Base-by-base conservation (phyloP, 2,797 vertebrate genomes). In the Scarus forsteni region DNA sequence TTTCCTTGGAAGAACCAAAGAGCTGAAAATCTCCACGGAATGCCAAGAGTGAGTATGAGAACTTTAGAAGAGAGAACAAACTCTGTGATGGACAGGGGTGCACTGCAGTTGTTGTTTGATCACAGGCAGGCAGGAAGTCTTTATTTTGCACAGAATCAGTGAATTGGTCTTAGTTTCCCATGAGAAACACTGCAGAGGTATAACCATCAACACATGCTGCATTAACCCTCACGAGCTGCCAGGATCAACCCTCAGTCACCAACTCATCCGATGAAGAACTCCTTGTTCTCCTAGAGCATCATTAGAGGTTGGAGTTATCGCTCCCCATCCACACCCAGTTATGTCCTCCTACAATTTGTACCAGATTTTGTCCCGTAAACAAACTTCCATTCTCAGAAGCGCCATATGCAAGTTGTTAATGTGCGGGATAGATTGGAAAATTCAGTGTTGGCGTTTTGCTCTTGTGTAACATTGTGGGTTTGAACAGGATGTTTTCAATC, bases 21-120 rank as follows among this genome's bases (percentile, higher is more conserved):
- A 99, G 83, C 90, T 99, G 85, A 99, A 99, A 92, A 96, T 99
- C 84, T 99, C 98, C 0, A 97, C 97, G 73, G 97, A 99, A 96
- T 99, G 98, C 89, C 96, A 99, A 91, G 98, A 99, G 98, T 99
- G 93, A 97, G 97, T 95, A 85, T 82, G 77, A 77, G 57, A 80
- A 65, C 56, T 18, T 80, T 35, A 7, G 36, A 65, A 49, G n/a
- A 48, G 38, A 46, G 42, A 36, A 53, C 12, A 5, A 73, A 43
- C 57, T 75, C 38, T 7, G 55, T 68, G 42, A 63, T 60, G 40
- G 19, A 58, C 15, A 16, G 19, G 53, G 10, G 44, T 55, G 71
- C 14, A 57, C 36, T 49, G 46, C 27, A 53, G 39, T 69, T 72
- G 55, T 66, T 79, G 66, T 72, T 63, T 76, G n/a, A 69, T 62